phyloP scores from a whole-genome alignment of 2,113 vertebrate genomes.

The Misgurnus anguillicaudatus region DNA sequence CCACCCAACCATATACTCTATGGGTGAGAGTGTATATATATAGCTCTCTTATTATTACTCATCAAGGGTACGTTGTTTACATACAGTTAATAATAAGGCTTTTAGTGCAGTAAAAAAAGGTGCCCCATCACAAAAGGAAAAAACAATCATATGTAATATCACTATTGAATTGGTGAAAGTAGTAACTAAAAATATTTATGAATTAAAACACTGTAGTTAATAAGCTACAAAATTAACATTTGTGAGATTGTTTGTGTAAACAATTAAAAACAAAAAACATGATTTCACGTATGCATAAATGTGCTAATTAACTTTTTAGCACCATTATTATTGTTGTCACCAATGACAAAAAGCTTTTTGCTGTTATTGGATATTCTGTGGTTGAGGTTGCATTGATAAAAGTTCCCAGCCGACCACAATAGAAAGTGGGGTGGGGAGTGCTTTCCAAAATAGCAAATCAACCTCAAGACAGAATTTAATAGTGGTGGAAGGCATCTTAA shows the following conservation, averaged over 20 bases:
- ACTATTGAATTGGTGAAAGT: background rate
- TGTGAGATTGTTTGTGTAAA: too few species aligned
- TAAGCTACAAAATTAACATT: too few species aligned
- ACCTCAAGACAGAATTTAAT: background rate
- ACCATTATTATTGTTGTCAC: too few species aligned
- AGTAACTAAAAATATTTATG: too few species aligned
- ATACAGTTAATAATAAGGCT: background rate
- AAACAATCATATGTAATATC: background rate
- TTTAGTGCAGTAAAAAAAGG: background rate
- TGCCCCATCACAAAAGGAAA: background rate
- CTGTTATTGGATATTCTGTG: too few species aligned
- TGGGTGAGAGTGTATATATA: background rate
- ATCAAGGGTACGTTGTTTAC: conserved; percentile 27
- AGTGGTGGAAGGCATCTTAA: background rate
- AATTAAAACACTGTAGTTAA: too few species aligned
- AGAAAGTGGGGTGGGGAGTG: background rate
- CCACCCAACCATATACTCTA: conserved; percentile 9
- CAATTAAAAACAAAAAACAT: background rate
- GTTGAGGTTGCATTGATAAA: background rate
- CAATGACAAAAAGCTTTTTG: too few species aligned
- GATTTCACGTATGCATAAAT: background rate
- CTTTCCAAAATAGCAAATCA: background rate
- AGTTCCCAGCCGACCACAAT: background rate
- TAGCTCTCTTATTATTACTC: conserved; percentile 7
- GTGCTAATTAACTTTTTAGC: background rate